phyloP scores from a whole-genome alignment of 2,888 invertebrate species.

The Invenusta paracnida region DNA sequence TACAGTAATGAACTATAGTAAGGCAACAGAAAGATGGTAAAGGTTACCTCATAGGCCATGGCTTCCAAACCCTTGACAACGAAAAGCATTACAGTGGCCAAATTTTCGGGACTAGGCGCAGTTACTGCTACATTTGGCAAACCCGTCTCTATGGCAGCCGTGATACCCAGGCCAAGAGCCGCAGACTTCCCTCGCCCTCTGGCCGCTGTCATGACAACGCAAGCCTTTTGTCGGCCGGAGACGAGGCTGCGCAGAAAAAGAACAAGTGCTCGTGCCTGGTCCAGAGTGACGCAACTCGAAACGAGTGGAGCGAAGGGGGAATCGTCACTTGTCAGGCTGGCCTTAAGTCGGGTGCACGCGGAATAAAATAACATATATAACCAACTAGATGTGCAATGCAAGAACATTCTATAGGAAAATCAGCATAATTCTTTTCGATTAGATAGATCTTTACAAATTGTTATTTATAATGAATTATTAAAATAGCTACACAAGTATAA shows the following conservation, averaged over 20 bases:
- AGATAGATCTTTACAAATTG: too few relatives aligned
- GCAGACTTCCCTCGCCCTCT: constrained; percentile 97
- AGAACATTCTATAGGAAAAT: too few relatives aligned
- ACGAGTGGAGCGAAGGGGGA: constrained; percentile 78
- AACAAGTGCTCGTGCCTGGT: constrained; percentile 79
- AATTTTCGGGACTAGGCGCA: constrained; percentile 93
- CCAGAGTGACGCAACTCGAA: constrained; percentile 81
- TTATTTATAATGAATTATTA: too few relatives aligned
- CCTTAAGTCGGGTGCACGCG: too few relatives aligned
- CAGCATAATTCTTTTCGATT: too few relatives aligned
- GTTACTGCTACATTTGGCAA: constrained; percentile 88
- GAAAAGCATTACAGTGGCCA: constrained; percentile 93
- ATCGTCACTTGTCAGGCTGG: neutral
- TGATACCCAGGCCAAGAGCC: constrained; percentile 83
- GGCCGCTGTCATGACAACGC: constrained; percentile 88
- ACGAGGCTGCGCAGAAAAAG: neutral
- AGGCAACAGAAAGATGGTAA: too few relatives aligned
- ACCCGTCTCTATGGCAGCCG: constrained; percentile 64
- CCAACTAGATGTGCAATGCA: too few relatives aligned
- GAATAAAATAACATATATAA: too few relatives aligned
- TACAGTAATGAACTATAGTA: too few relatives aligned
- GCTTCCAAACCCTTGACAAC: constrained; percentile 89
- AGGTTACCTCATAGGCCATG: constrained; percentile 69
- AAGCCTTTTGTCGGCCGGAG: constrained; percentile 57
- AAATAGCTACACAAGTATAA: too few relatives aligned